Conservation (phyloP, 1,140 invertebrate species). For the Drosophila nasuta region DNA sequence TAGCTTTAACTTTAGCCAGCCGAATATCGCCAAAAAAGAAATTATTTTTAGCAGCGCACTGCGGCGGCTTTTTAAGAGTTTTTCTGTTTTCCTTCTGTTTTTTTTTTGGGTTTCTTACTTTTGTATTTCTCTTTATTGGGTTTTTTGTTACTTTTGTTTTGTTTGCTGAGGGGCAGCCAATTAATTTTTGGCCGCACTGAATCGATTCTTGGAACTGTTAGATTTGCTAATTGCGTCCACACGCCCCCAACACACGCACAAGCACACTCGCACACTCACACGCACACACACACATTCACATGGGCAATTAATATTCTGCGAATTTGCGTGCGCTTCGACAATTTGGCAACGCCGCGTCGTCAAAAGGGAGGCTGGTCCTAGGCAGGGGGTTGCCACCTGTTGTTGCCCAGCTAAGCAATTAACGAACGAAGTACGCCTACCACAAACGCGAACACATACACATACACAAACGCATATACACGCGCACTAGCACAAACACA, state of each 20-base stretch:
- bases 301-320: constrained; percentile 71
- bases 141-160: constrained; percentile 18
- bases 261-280: not conserved
- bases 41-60: constrained; percentile 52
- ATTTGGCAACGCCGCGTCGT: constrained; percentile 51
- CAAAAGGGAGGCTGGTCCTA: not conserved
- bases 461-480: constrained; percentile 1
- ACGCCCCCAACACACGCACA: constrained; percentile 40
- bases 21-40: constrained; percentile 47
- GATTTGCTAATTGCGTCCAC: constrained; percentile 81
- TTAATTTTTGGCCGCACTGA: constrained; percentile 74
- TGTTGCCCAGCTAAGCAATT: constrained; percentile 65
- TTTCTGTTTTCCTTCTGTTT: constrained; percentile 5
- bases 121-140: not conserved
- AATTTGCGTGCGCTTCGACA: constrained; percentile 67
- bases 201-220: constrained; percentile 83
- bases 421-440: constrained; percentile 48
- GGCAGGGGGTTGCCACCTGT: constrained; percentile 60
- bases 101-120: not conserved
- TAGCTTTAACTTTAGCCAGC: not conserved
- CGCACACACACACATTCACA: not conserved
- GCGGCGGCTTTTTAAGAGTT: constrained; percentile 47
- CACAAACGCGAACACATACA: constrained; percentile 32
- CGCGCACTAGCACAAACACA: not conserved
- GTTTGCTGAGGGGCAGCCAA: constrained; percentile 51